These are phyloP conservation scores for Heliornis fulica DNA, from an alignment of 2,113 vertebrate genomes.

Conservation along the genomic window DNA sequence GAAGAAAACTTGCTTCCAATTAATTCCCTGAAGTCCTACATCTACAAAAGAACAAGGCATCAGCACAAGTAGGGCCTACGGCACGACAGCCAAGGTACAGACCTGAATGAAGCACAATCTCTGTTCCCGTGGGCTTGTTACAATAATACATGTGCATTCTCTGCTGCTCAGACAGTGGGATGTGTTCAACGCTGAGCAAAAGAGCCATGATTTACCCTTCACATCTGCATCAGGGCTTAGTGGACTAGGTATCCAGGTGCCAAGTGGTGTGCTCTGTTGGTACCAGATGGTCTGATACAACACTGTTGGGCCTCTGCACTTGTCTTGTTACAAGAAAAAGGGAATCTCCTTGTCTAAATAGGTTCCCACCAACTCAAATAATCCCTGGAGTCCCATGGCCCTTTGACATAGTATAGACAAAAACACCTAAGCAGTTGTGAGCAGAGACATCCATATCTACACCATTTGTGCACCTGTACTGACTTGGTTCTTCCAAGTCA, in stretches of 20 bases:
- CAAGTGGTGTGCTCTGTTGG: not conserved
- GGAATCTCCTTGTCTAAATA: not conserved
- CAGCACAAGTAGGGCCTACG: fast-evolving
- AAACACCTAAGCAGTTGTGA: not conserved
- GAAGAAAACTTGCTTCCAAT: not conserved
- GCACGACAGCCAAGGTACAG: fast-evolving
- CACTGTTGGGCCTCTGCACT: not conserved
- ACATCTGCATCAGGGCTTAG: not conserved
- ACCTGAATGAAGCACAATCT: fast-evolving
- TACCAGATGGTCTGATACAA: not conserved
- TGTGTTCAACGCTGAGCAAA: not conserved
- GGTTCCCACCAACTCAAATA: not conserved
- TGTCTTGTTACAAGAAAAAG: not conserved
- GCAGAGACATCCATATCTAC: not conserved
- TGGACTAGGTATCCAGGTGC: not conserved
- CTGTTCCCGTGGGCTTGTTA: not conserved
- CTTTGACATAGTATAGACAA: not conserved
- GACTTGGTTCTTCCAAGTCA: not conserved
- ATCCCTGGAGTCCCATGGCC: not conserved
- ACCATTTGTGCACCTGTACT: not conserved
- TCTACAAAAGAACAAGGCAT: not conserved
- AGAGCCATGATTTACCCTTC: not conserved
- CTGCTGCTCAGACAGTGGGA: not conserved
- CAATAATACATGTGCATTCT: not conserved
- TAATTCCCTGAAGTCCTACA: not conserved